Evolutionary conservation across 2,113 vertebrate genomes (phyloP).

Genomic region (Pitta sordida): DNA sequence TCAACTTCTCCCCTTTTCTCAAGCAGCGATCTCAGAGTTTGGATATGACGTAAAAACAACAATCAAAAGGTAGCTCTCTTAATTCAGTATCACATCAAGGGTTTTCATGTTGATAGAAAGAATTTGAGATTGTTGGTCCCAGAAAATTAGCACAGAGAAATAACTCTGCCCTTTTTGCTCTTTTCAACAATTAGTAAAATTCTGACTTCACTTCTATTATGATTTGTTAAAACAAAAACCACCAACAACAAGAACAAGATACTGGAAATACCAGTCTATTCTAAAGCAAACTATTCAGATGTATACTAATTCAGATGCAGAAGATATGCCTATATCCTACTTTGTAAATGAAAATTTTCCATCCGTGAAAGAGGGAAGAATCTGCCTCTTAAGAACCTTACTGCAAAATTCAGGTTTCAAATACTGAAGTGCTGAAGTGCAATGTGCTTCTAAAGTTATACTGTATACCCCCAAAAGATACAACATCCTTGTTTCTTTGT

Average conservation of each 20-base stretch:
- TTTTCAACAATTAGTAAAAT: neutral
- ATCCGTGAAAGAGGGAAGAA: neutral
- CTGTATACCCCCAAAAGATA: neutral
- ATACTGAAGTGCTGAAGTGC: neutral
- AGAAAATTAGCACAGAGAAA: neutral
- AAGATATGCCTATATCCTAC: neutral
- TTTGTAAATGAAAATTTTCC: neutral
- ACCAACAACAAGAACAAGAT: neutral
- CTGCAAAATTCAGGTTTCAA: neutral
- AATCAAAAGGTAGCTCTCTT: slow-evolving; percentile 41
- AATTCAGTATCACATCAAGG: slow-evolving; percentile 50
- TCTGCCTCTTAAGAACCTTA: neutral
- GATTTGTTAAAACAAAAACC: neutral
- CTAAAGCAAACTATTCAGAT: neutral
- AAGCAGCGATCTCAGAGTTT: slow-evolving; percentile 49
- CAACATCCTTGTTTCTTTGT: neutral
- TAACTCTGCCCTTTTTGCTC: neutral
- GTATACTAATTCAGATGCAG: neutral
- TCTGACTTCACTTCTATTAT: neutral
- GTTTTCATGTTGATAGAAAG: slow-evolving; percentile 43
- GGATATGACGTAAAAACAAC: slow-evolving; percentile 55
- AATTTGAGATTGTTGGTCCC: neutral
- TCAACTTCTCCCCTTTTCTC: slow-evolving; percentile 55
- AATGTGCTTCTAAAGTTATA: neutral
- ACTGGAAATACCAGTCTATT: neutral